Conservation (phyloP, 2,888 invertebrate genomes). For the Liopterus haemorrhoidalis region DNA sequence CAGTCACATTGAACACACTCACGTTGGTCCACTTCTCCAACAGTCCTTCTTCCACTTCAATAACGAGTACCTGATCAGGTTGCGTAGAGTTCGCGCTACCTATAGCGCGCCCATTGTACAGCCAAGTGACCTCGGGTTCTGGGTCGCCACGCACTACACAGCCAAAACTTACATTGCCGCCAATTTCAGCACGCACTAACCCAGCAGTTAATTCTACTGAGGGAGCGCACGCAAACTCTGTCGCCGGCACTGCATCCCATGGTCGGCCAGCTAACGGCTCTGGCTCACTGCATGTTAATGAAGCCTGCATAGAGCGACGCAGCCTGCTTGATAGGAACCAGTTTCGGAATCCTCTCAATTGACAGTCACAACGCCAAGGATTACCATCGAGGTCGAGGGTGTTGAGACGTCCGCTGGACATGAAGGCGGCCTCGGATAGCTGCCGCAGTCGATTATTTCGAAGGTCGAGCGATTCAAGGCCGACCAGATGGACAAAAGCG, state of each 20-base stretch:
- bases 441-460: conserved; percentile 73
- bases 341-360: conserved; percentile 72
- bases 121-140: conserved; percentile 75
- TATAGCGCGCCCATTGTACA: conserved; percentile 65
- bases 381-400: conserved; percentile 77
- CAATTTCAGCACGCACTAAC: conserved; percentile 66
- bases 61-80: conserved; percentile 41
- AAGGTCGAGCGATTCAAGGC: conserved; percentile 70
- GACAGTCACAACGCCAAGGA: conserved; percentile 87
- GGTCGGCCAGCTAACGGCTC: conserved; percentile 59
- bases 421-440: conserved; percentile 59
- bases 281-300: conserved; percentile 69
- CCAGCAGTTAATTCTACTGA: conserved; percentile 52
- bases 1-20: conserved; percentile 75
- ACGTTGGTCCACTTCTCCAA: conserved; percentile 67
- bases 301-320: conserved; percentile 61
- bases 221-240: conserved; percentile 78
- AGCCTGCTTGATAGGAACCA: conserved; percentile 78
- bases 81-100: conserved; percentile 51
- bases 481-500: conserved; percentile 69
- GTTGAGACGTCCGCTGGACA: conserved; percentile 71
- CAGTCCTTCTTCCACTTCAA: conserved; percentile 47
- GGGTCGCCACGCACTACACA: conserved; percentile 80
- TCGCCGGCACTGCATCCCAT: conserved; percentile 71
- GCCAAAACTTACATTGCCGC: conserved; percentile 73